Conservation (phyloP, 2,113 vertebrate species). For the Garra rufa region DNA sequence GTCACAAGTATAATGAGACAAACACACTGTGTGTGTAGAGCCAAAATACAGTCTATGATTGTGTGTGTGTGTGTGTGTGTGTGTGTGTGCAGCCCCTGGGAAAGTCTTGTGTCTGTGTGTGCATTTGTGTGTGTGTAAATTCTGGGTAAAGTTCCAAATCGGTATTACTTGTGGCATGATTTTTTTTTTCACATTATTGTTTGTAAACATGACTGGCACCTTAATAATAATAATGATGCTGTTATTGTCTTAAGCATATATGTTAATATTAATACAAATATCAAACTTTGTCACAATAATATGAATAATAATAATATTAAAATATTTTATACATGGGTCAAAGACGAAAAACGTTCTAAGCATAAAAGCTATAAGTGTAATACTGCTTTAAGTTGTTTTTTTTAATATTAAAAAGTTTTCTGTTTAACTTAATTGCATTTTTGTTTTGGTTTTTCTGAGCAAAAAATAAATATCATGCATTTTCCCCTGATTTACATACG, state of each 20-base stretch:
- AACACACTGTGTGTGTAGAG: constrained; percentile 1
- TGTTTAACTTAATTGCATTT: too few species aligned
- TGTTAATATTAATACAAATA: not conserved
- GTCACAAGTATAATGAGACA: constrained; percentile 7
- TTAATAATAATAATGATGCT: not conserved
- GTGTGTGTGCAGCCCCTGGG: not conserved
- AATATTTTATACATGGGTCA: not conserved
- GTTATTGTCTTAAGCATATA: not conserved
- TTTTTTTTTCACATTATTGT: not conserved
- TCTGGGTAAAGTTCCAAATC: not conserved
- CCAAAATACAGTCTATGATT: not conserved
- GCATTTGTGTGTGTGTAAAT: not conserved
- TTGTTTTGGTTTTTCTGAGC: too few species aligned
- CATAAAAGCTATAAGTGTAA: too few species aligned
- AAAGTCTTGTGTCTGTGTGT: not conserved
- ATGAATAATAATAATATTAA: not conserved
- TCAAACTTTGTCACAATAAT: not conserved
- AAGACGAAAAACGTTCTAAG: too few species aligned
- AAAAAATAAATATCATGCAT: too few species aligned
- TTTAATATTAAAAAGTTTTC: too few species aligned
- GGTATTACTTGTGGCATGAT: not conserved
- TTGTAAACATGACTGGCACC: not conserved
- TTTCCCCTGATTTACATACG: too few species aligned
- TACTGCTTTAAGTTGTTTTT: too few species aligned
- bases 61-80: not conserved